phyloP scores from a whole-genome alignment of 2,797 vertebrate species.

The Cyclopterus lumpus region DNA sequence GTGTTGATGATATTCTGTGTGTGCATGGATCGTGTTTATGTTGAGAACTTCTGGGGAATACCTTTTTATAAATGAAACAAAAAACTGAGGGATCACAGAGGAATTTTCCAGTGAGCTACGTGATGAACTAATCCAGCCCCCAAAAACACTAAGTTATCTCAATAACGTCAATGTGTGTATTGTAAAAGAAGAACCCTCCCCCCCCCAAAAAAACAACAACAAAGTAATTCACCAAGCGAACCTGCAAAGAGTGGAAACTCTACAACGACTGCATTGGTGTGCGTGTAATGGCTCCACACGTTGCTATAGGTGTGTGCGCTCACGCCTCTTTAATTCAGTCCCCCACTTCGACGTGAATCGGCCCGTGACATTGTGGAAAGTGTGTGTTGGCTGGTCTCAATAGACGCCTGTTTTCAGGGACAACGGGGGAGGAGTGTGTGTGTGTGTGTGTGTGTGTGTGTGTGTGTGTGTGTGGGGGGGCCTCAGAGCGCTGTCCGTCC shows the following conservation, averaged over 20 bases:
- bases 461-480: too few species aligned
- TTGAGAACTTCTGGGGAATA: conserved; percentile 1
- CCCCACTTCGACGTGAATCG: conserved; percentile 56
- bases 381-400: conserved; percentile 57
- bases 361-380: conserved; percentile 66
- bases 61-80: background rate
- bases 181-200: background rate
- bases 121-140: conserved; percentile 1
- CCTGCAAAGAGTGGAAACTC: conserved; percentile 14
- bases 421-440: background rate
- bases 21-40: conserved; percentile 14
- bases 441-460: too few species aligned
- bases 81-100: background rate
- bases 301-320: conserved; percentile 34
- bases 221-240: conserved; percentile 11
- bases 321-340: conserved; percentile 51
- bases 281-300: background rate
- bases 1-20: conserved; percentile 14
- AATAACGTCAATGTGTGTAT: background rate
- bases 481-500: conserved; percentile 11
- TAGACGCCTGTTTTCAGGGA: conserved; percentile 55
- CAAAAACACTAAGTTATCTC: conserved; percentile 15
- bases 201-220: background rate
- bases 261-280: conserved; percentile 24
- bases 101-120: conserved; percentile 25